phyloP scores from a whole-genome alignment of 1,140 invertebrate species.

The Conus betulinus region DNA sequence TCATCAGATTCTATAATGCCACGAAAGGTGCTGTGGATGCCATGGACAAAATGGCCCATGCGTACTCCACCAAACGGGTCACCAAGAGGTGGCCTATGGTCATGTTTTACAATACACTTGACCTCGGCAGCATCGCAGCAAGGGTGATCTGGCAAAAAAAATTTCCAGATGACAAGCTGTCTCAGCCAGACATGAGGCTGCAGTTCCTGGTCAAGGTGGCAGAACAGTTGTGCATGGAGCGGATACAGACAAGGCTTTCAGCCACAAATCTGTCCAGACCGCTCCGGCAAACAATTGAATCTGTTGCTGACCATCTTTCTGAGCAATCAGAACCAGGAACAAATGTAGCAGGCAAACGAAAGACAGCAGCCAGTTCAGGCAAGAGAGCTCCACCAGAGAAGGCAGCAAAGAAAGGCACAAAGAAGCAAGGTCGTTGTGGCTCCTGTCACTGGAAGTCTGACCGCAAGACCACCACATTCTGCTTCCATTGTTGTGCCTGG shows the following conservation, averaged over 20 bases:
- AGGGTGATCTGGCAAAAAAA: constrained; percentile 9
- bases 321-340: neutral
- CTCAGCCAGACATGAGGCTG: neutral
- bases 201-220: neutral
- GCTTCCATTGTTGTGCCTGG: too few species aligned
- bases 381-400: neutral
- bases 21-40: constrained; percentile 76
- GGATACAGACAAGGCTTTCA: neutral
- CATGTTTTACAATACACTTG: constrained; percentile 53
- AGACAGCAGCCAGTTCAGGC: neutral
- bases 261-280: neutral
- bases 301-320: neutral
- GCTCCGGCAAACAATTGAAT: neutral
- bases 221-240: neutral
- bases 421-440: too few species aligned
- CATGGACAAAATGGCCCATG: constrained; percentile 54
- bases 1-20: constrained; percentile 73
- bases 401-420: too few species aligned
- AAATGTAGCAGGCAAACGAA: neutral
- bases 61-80: constrained; percentile 40
- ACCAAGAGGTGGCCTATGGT: constrained; percentile 52
- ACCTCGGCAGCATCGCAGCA: constrained; percentile 42
- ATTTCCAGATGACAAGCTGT: neutral
- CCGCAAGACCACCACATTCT: too few species aligned
- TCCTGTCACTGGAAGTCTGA: too few species aligned